A percentile compares a stretch with the other conserved stretches of the same genome.
phyloP scores from a whole-genome alignment of 2,113 vertebrate genomes.

The Aix galericulata region DNA sequence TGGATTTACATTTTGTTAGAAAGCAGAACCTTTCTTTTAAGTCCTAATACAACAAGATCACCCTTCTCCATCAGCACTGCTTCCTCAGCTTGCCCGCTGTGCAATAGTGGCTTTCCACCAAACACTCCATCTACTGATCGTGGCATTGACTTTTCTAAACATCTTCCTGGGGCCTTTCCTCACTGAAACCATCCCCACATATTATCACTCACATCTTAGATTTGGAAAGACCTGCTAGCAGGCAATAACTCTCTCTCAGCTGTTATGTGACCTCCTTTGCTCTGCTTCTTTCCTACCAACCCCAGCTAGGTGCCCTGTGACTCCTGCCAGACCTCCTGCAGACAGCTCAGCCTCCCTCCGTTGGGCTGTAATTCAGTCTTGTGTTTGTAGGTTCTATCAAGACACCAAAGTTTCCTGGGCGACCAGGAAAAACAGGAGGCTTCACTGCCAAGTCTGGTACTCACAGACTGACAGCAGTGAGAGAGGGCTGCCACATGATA shows the following conservation, averaged over 20 bases:
- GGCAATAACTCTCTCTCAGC: neutral
- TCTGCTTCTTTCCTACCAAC: neutral
- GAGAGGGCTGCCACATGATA: neutral
- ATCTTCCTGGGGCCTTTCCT: fast-evolving
- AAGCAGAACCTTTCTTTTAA: neutral
- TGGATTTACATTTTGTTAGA: conserved; percentile 8
- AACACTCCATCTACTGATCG: neutral
- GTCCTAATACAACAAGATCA: neutral
- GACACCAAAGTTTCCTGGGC: neutral
- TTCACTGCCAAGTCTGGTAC: neutral
- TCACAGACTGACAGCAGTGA: neutral
- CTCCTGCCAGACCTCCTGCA: neutral
- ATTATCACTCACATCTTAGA: neutral
- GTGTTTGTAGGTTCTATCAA: fast-evolving
- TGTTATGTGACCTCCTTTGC: fast-evolving
- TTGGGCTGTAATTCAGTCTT: neutral
- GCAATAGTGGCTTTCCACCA: neutral
- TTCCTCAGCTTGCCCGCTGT: neutral
- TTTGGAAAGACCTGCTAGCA: neutral
- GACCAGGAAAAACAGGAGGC: neutral
- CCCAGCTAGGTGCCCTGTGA: neutral
- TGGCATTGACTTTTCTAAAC: fast-evolving
- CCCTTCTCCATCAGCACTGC: neutral
- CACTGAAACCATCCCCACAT: neutral
- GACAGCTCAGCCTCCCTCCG: neutral